phyloP scores from a whole-genome alignment of 2,113 vertebrate genomes.

The Oryzias melastigma region DNA sequence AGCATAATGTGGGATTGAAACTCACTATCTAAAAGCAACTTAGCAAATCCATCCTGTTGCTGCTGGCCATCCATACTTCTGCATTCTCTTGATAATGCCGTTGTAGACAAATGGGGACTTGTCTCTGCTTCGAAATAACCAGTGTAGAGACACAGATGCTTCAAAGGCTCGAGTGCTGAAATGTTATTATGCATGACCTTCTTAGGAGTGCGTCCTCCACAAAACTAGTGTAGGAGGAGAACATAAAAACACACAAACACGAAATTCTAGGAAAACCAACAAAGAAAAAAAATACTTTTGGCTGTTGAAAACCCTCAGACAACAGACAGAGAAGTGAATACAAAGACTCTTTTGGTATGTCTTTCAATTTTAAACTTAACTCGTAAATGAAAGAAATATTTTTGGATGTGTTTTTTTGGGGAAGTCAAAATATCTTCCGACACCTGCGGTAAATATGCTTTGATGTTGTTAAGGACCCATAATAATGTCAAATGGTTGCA shows the following conservation, averaged over 20 bases:
- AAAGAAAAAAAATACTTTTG: background rate
- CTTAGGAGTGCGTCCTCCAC: constrained; percentile 49
- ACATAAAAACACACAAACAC: constrained; percentile 4
- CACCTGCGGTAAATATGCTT: too few relatives aligned
- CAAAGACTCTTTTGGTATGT: background rate
- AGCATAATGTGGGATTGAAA: constrained; percentile 58
- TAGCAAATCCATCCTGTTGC: constrained; percentile 75
- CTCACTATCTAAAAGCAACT: constrained; percentile 65
- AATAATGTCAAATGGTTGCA: too few relatives aligned
- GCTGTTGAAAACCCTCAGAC: background rate
- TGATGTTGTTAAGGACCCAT: too few relatives aligned
- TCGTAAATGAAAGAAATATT: background rate
- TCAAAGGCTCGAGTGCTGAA: constrained; percentile 43
- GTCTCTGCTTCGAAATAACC: constrained; percentile 34
- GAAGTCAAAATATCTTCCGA: too few relatives aligned
- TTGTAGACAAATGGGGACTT: constrained; percentile 52
- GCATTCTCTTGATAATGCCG: constrained; percentile 71
- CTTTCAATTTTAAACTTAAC: background rate
- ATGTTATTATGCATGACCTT: constrained; percentile 60
- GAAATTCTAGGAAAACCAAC: constrained; percentile 15
- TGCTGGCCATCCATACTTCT: constrained; percentile 70
- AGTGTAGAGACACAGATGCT: constrained; percentile 44
- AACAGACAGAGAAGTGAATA: background rate
- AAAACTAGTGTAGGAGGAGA: constrained; percentile 22
- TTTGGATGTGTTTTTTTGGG: too few relatives aligned